A percentile compares a stretch with the other conserved stretches of the same genome.
These are phyloP conservation scores for Tillus elongatus DNA, from an alignment of 2,888 invertebrate genomes.

Conservation along the genomic window DNA sequence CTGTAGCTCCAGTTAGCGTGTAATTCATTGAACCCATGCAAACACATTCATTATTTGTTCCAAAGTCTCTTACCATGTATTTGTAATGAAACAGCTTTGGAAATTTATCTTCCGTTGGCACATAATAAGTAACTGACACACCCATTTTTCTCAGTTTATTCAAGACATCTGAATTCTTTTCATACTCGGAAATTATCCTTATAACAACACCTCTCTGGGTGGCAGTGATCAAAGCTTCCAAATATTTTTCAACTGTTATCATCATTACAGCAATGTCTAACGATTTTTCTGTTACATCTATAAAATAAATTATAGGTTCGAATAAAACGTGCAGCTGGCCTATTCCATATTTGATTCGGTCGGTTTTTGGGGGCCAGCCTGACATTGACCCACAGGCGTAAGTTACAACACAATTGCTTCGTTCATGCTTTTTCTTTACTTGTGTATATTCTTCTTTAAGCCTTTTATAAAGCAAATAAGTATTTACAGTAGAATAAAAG, in stretches of 20 bases:
- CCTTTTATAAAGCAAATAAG: no score
- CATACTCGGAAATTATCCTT: neutral
- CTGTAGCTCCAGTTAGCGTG: neutral
- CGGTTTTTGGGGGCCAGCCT: neutral
- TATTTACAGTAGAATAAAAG: no score
- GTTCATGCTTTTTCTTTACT: neutral
- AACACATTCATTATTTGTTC: neutral
- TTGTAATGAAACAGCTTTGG: neutral
- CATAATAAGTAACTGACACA: neutral
- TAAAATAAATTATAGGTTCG: neutral
- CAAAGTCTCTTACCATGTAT: neutral
- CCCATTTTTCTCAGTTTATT: slow-evolving; percentile 2
- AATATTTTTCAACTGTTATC: neutral
- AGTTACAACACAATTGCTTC: neutral
- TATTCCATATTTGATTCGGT: neutral
- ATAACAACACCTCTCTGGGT: neutral
- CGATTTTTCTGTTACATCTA: neutral
- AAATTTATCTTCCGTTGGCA: neutral
- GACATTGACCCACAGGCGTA: neutral
- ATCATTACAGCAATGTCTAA: neutral
- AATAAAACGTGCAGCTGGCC: neutral
- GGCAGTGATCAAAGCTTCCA: neutral
- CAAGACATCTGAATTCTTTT: neutral
- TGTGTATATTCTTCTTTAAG: no score
- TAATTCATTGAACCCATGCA: slow-evolving; percentile 1